Conservation (phyloP, 2,113 vertebrate species). For the Eudyptes chrysolophus region DNA sequence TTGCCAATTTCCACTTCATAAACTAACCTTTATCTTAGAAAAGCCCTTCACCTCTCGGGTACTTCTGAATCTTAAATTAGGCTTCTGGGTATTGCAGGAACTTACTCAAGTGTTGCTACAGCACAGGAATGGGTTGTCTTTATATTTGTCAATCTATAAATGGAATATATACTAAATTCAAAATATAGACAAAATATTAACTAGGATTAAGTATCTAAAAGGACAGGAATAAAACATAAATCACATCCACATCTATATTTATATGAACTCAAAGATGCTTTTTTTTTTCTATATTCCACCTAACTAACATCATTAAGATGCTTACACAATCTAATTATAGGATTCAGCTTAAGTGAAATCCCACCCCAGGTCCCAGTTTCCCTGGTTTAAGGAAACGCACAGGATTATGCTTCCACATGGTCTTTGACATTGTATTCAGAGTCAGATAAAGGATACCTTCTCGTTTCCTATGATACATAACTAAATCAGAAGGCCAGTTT, state of each 20-base stretch:
- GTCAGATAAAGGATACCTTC: neutral
- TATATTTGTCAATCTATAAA: neutral
- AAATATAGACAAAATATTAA: neutral
- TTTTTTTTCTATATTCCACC: neutral
- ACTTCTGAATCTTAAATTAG: neutral
- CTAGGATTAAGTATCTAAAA: neutral
- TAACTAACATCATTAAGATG: neutral
- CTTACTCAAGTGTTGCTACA: neutral
- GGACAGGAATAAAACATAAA: neutral
- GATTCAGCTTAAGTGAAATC: neutral
- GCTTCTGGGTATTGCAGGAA: neutral
- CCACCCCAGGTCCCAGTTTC: rapidly evolving
- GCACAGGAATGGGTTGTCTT: neutral
- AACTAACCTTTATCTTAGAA: neutral
- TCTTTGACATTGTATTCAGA: neutral
- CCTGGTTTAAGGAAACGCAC: neutral
- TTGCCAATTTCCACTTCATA: neutral
- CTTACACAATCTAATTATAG: neutral
- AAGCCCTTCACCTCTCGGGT: neutral
- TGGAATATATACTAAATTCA: neutral
- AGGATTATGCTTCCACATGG: neutral
- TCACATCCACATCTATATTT: neutral
- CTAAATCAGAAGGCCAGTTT: neutral
- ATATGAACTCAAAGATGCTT: neutral
- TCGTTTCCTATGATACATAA: neutral